Evolutionary conservation across 2,797 vertebrate genomes (phyloP).

Genomic region (Erethizon dorsatum): DNA sequence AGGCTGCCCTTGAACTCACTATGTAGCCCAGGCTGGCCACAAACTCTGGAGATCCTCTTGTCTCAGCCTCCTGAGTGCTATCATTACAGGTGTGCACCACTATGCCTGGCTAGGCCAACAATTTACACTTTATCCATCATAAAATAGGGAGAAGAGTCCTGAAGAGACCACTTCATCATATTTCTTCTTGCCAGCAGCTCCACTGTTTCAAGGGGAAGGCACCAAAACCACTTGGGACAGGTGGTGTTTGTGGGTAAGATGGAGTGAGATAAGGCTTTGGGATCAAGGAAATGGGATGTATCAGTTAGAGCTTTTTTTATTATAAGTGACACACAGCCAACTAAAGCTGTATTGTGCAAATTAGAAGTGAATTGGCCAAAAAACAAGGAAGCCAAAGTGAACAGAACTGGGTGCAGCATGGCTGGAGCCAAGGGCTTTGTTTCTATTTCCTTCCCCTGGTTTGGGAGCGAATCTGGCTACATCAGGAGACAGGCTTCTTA

Average conservation of each 20-base stretch:
- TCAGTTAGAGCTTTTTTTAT: neutral
- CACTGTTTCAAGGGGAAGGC: neutral
- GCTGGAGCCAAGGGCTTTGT: neutral
- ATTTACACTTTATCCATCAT: neutral
- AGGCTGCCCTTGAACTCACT: neutral
- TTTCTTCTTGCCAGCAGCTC: neutral
- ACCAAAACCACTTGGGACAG: neutral
- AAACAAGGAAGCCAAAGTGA: slow-evolving; percentile 8
- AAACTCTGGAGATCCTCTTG: neutral
- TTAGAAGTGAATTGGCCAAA: neutral
- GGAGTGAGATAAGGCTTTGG: neutral
- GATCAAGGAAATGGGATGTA: neutral
- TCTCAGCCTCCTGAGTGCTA: neutral
- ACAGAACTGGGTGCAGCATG: neutral
- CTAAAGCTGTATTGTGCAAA: slow-evolving; percentile 27
- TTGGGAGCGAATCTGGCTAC: neutral
- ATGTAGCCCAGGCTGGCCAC: neutral
- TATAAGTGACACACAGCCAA: slow-evolving; percentile 50
- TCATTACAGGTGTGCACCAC: neutral
- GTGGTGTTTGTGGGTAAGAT: neutral
- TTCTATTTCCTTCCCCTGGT: slow-evolving; percentile 15
- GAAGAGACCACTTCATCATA: neutral
- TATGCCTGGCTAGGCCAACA: neutral
- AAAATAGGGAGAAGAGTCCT: neutral
- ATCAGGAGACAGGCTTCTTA: neutral